Evolutionary conservation across 2,797 vertebrate genomes (phyloP).

Genomic region (Enteromius radiatus): DNA sequence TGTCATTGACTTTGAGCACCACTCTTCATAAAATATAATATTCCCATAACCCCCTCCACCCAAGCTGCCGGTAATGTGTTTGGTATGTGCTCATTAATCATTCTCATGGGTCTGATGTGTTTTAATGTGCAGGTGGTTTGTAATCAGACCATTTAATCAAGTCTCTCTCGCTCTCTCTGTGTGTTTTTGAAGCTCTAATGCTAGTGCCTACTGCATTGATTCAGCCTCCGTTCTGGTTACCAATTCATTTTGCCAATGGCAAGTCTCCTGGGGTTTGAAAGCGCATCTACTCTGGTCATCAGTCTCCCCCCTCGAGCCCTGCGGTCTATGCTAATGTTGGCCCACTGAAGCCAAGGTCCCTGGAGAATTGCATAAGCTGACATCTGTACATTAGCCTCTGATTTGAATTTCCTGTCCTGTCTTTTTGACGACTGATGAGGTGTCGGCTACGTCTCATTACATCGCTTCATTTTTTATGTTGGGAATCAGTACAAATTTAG

Average conservation of each 20-base stretch:
- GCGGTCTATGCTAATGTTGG: constrained; percentile 29
- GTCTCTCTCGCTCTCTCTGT: constrained; percentile 12
- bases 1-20: not conserved
- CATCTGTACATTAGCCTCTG: constrained; percentile 36
- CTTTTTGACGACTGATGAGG: constrained; percentile 8
- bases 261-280: constrained; percentile 49
- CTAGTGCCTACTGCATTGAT: constrained; percentile 51
- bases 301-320: not conserved
- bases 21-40: constrained; percentile 2
- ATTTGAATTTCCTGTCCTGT: constrained; percentile 39
- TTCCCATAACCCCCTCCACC: constrained; percentile 7
- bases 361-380: constrained; percentile 16
- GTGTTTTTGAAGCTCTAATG: constrained; percentile 41
- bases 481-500: not conserved
- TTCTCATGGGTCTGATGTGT: constrained; percentile 32
- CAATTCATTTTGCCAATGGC: constrained; percentile 61
- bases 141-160: constrained; percentile 44
- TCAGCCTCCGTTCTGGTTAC: constrained; percentile 58
- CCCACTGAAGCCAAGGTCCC: constrained; percentile 10
- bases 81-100: constrained; percentile 36
- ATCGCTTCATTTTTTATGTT: not conserved
- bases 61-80: constrained; percentile 27
- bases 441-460: constrained; percentile 2
- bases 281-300: constrained; percentile 42
- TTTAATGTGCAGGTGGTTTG: constrained; percentile 25